Conservation (phyloP, 2,888 invertebrate genomes). For the Blastobasis lacticolella region DNA sequence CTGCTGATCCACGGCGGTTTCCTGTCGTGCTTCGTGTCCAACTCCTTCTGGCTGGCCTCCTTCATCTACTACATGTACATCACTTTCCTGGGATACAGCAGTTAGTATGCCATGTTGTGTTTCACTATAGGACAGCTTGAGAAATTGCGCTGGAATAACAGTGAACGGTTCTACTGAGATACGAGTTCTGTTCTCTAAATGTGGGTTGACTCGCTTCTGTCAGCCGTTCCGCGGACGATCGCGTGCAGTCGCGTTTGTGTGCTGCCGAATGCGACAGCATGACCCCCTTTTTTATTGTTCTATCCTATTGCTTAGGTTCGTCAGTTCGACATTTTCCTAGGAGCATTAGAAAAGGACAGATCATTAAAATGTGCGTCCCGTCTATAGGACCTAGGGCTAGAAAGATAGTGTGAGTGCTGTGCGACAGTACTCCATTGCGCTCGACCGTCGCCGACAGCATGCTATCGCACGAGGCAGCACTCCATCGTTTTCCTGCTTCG, state of each 20-base stretch:
- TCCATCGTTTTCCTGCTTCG: too few relatives aligned
- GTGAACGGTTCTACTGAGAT: not conserved
- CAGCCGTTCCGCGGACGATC: not conserved
- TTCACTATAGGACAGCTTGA: not conserved
- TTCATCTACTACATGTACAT: constrained; percentile 95
- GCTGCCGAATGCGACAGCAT: not conserved
- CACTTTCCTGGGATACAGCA: constrained; percentile 96
- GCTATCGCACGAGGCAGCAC: too few relatives aligned
- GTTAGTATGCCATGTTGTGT: constrained; percentile 71
- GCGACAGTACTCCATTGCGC: too few relatives aligned
- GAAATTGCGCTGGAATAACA: not conserved
- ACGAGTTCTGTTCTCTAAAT: not conserved
- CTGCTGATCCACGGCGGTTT: constrained; percentile 85
- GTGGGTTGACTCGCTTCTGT: not conserved
- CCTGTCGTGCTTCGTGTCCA: constrained; percentile 88
- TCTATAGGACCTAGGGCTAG: too few relatives aligned
- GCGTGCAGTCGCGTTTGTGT: not conserved
- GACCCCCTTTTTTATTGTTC: not conserved
- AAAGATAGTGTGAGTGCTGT: too few relatives aligned
- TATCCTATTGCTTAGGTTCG: too few relatives aligned
- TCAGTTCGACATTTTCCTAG: too few relatives aligned
- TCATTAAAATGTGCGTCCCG: too few relatives aligned
- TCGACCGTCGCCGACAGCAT: too few relatives aligned
- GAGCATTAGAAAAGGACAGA: too few relatives aligned
- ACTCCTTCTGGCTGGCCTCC: constrained; percentile 94